These are phyloP conservation scores for Calonectris borealis DNA, from an alignment of 2,113 vertebrate species.

Conservation along the genomic window DNA sequence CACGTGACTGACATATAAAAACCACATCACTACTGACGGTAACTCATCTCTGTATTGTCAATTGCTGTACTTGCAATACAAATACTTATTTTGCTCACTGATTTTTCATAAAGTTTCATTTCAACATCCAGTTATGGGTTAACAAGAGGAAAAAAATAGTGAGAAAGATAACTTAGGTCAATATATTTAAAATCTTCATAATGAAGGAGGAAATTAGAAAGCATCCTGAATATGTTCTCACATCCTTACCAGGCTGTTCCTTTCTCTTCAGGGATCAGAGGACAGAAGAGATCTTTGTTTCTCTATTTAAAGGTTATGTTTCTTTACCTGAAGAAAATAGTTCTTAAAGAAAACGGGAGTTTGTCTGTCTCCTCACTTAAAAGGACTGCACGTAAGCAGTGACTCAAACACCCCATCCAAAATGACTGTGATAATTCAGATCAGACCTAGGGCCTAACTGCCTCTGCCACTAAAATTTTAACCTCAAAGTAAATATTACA, in stretches of 20 bases:
- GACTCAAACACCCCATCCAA: not conserved
- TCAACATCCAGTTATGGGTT: not conserved
- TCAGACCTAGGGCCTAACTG: not conserved
- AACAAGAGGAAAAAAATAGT: not conserved
- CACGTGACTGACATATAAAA: not conserved
- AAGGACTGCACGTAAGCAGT: not conserved
- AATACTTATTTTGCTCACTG: not conserved
- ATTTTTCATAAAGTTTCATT: not conserved
- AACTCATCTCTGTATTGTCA: not conserved
- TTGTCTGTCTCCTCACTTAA: not conserved
- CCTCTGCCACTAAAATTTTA: not conserved
- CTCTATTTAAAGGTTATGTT: not conserved
- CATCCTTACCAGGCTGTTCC: not conserved
- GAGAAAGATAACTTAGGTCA: not conserved
- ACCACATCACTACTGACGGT: not conserved
- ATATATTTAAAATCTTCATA: not conserved
- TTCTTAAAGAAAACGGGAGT: not conserved
- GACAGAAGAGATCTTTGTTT: not conserved
- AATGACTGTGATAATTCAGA: not conserved
- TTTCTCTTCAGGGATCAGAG: not conserved
- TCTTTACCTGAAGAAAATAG: not conserved
- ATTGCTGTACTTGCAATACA: not conserved
- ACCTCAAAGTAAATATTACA: not conserved
- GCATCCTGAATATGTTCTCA: not conserved
- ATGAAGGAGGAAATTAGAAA: not conserved